Evolutionary conservation across 2,888 invertebrate genomes (phyloP), one percentile per base, ranked within the genome.

Genomic region (Nomada ferruginata): DNA sequence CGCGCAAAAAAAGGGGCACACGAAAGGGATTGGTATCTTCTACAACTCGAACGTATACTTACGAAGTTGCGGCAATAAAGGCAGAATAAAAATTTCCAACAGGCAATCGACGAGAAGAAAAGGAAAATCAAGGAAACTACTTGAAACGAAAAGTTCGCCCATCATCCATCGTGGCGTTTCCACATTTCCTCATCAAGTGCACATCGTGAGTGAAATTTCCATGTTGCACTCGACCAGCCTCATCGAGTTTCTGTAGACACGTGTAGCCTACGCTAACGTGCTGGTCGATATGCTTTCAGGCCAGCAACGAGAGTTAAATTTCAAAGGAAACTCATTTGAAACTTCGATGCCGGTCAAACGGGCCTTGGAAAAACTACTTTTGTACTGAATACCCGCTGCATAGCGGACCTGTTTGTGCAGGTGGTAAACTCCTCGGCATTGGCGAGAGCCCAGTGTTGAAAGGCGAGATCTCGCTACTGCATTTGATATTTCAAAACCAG

Each of bases 311-410:
- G 87, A 87, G 87, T 87, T 87, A 87, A 84, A 87, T 85, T 86
- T 85, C 79, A 89, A 87, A 85, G 86, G 85, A 83, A 89, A 84
- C 83, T 85, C 85, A 82, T 86, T 87, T 77, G 81, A 81, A 83
- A 85, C 82, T 84, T 89, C 84, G 86, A 88, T 82, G 85, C 81
- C 71, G 85, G 76, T 65, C 84, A 84, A 89, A 86, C 85, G 86
- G 83, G 86, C 83, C 84, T 82, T 83, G 83, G 80, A 79, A 83
- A 77, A 85, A 85, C 81, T 90, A 85, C 82, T 85, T 89, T 83
- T 83, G 72, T 73, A 76, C 76, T 72, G 84, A 82, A 88, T 83
- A 81, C 82, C 65, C 75, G 60, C 66, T 29, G 83, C 80, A 76
- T 87, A 81, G 79, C 66, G 59, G 63, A 68, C 63, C 55, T 70